Conservation (phyloP, 2,888 invertebrate genomes). For the Bimastos eiseni region DNA sequence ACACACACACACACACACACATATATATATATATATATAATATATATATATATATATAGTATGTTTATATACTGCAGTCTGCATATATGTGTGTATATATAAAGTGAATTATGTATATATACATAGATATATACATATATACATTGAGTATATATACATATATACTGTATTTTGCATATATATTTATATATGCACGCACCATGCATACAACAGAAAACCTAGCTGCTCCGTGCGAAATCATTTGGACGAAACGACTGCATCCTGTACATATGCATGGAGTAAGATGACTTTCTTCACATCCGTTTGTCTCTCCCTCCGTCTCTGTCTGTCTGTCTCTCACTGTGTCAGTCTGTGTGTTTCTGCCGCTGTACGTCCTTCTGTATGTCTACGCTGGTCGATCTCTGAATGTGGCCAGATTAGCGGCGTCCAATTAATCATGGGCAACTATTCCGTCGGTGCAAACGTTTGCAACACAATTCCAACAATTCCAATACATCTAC, state of each 20-base stretch:
- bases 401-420: neutral
- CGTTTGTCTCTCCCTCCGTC: constrained; percentile 26
- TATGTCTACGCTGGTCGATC: neutral
- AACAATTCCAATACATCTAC: neutral
- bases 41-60: too few relatives aligned
- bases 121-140: too few relatives aligned
- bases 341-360: constrained; percentile 1
- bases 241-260: neutral
- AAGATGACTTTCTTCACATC: neutral
- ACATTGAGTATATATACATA: too few relatives aligned
- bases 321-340: neutral
- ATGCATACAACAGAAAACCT: neutral
- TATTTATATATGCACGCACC: too few relatives aligned
- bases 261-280: neutral
- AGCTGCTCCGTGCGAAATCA: neutral
- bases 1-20: too few relatives aligned
- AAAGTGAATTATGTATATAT: too few relatives aligned
- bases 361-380: neutral
- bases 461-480: neutral
- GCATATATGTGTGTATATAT: too few relatives aligned
- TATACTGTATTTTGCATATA: too few relatives aligned
- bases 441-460: neutral
- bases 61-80: too few relatives aligned
- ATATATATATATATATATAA: too few relatives aligned
- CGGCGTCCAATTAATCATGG: neutral